phyloP scores from a whole-genome alignment of 1,140 invertebrate species.

The Bombus breviceps region DNA sequence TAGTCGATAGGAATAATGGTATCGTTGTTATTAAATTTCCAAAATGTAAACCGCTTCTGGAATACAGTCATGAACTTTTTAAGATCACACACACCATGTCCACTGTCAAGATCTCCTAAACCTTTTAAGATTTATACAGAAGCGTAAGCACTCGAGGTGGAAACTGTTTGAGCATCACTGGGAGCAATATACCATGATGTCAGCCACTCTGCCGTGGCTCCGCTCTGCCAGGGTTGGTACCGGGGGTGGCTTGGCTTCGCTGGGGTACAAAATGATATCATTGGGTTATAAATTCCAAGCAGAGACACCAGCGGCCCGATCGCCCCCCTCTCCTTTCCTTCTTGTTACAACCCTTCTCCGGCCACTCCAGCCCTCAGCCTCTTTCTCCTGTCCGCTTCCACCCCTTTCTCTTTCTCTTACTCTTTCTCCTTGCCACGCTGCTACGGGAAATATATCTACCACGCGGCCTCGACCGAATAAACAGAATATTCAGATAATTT shows the following conservation, averaged over 20 bases:
- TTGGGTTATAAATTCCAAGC: conserved; percentile 82
- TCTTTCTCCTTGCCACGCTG: conserved; percentile 54
- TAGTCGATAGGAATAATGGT: too few species aligned
- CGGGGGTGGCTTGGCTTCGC: conserved; percentile 75
- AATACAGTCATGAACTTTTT: not conserved
- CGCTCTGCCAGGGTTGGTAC: conserved; percentile 63
- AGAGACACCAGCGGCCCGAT: conserved; percentile 78
- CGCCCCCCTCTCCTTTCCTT: conserved; percentile 61
- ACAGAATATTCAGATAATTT: conserved; percentile 80
- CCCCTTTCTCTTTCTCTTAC: conserved; percentile 49
- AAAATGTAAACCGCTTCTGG: not conserved
- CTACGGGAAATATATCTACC: conserved; percentile 73
- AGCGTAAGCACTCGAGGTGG: conserved; percentile 58
- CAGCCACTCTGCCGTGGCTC: conserved; percentile 76
- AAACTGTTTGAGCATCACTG: conserved; percentile 79
- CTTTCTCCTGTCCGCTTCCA: conserved; percentile 36
- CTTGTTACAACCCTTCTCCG: conserved; percentile 77
- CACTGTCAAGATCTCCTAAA: conserved; percentile 58
- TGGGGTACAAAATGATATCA: conserved; percentile 82
- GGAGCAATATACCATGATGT: conserved; percentile 80
- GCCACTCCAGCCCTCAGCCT: conserved; percentile 64
- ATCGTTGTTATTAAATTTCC: not conserved
- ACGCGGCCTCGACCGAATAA: conserved; percentile 75
- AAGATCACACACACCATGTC: not conserved
- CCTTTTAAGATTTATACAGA: conserved; percentile 72